A percentile compares a stretch with the other conserved stretches of the same genome.
Evolutionary conservation across 2,888 invertebrate genomes (phyloP).

Genomic region (Rosalia funebris): DNA sequence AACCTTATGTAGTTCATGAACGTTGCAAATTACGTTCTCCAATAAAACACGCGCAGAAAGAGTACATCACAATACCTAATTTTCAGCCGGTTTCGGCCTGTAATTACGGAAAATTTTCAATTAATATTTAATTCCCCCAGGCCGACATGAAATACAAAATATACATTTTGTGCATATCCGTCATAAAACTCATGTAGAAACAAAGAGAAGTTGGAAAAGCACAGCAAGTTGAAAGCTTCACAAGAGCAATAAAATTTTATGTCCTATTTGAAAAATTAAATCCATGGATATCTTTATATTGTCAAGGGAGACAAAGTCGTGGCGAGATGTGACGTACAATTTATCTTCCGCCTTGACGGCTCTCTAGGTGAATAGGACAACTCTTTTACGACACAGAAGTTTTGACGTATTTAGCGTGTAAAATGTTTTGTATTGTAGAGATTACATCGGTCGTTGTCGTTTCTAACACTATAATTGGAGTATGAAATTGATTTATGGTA

Average conservation of each 20-base stretch:
- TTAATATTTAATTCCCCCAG: too few relatives aligned
- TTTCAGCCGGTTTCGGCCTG: too few relatives aligned
- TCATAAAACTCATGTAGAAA: background rate
- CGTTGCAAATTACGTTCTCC: too few relatives aligned
- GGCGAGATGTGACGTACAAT: background rate
- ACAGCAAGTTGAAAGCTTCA: background rate
- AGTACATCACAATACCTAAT: too few relatives aligned
- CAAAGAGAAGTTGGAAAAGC: background rate
- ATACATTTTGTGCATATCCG: background rate
- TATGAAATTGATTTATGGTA: too few relatives aligned
- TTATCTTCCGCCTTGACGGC: background rate
- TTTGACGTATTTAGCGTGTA: background rate
- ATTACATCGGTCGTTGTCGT: too few relatives aligned
- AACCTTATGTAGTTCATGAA: too few relatives aligned
- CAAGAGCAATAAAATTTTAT: background rate
- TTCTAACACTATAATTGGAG: too few relatives aligned
- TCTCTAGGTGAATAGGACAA: background rate
- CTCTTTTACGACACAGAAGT: background rate
- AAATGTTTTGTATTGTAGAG: too few relatives aligned
- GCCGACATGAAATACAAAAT: background rate
- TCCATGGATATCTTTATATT: background rate
- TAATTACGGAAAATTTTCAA: too few relatives aligned
- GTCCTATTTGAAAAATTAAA: background rate
- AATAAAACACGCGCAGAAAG: too few relatives aligned
- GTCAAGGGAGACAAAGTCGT: background rate